phyloP scores from a whole-genome alignment of 1,140 invertebrate genomes.

The Lepidurus couesii region DNA sequence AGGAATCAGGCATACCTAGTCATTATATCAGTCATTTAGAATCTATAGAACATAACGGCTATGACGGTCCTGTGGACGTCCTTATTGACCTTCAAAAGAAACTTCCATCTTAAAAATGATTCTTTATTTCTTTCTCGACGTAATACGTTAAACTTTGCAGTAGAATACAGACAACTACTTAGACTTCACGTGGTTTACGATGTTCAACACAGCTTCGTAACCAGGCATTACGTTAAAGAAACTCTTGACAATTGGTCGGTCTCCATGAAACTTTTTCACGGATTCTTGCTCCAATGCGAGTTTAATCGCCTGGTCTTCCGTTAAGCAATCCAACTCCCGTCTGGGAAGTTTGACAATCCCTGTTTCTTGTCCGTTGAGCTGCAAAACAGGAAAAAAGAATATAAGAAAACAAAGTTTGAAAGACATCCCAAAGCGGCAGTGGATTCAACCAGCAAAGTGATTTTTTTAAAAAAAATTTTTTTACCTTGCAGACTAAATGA shows the following conservation, averaged over 20 bases:
- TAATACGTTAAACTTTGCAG: background rate
- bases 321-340: slow-evolving; percentile 49
- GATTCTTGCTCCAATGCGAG: slow-evolving; percentile 47
- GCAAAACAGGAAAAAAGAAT: slow-evolving; percentile 38
- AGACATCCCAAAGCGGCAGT: background rate
- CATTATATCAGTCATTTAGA: slow-evolving; percentile 59
- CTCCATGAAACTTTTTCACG: slow-evolving; percentile 31
- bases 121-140: background rate
- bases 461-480: slow-evolving; percentile 35
- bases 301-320: slow-evolving; percentile 50
- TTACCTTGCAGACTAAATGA: slow-evolving; percentile 58
- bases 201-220: slow-evolving; percentile 24
- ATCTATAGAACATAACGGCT: slow-evolving; percentile 61
- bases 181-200: slow-evolving; percentile 27
- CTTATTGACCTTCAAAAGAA: slow-evolving; percentile 37
- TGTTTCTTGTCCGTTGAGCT: slow-evolving; percentile 54
- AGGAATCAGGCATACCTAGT: slow-evolving; percentile 60
- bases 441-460: background rate
- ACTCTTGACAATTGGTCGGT: slow-evolving; percentile 31
- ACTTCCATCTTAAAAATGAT: background rate
- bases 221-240: slow-evolving; percentile 11
- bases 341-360: slow-evolving; percentile 50
- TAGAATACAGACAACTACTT: slow-evolving; percentile 20
- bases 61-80: slow-evolving; percentile 48
- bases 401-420: slow-evolving; percentile 25